Evolutionary conservation across 2,113 vertebrate species (phyloP).

Genomic region (Sylvilagus bachmani): DNA sequence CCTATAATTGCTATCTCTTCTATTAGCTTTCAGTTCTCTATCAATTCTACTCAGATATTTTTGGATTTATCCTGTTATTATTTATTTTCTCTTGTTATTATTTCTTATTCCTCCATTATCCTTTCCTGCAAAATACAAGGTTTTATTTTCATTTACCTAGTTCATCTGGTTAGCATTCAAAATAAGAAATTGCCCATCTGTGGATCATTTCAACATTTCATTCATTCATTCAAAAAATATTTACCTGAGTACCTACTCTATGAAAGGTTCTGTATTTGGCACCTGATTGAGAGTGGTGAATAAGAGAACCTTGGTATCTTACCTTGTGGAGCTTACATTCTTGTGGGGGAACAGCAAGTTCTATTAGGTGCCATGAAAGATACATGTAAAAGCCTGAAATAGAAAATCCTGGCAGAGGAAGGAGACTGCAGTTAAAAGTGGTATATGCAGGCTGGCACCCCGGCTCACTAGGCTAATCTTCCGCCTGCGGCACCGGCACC

Average conservation of each 20-base stretch:
- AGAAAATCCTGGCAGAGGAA: not conserved
- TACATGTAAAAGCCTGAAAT: not conserved
- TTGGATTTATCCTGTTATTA: not conserved
- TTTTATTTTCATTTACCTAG: not conserved
- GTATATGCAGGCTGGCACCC: not conserved
- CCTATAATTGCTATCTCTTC: not conserved
- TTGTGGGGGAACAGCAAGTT: rapidly evolving
- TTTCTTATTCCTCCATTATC: not conserved
- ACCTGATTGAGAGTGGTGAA: not conserved
- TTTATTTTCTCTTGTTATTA: not conserved
- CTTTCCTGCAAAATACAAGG: not conserved
- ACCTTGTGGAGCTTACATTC: not conserved
- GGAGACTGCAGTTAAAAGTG: not conserved
- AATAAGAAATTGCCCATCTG: not conserved
- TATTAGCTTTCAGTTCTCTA: not conserved
- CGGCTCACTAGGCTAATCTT: too few relatives aligned
- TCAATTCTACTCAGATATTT: not conserved
- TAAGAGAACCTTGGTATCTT: not conserved
- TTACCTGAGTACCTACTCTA: not conserved
- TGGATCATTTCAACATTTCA: not conserved
- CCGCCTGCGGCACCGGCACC: too few relatives aligned
- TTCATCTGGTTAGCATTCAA: not conserved
- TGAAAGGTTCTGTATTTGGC: not conserved
- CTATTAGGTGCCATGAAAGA: not conserved
- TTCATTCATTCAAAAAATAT: not conserved